Conservation (phyloP, 2,113 vertebrate species). For the Erythrolamprus reginae region DNA sequence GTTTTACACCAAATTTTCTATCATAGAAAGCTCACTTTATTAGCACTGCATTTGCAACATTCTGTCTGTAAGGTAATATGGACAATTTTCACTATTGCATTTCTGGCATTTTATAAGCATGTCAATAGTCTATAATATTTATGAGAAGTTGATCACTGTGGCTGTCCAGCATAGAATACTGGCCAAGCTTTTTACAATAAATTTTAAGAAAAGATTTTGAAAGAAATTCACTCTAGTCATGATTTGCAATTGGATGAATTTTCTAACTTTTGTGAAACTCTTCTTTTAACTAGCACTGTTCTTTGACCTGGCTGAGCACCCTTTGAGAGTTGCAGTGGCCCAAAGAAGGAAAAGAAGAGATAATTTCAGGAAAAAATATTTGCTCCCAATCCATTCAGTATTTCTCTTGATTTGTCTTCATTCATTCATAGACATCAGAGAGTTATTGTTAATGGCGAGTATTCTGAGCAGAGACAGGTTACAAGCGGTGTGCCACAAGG, state of each 20-base stretch:
- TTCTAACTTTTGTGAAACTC: not conserved
- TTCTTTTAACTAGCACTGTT: not conserved
- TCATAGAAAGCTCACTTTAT: not conserved
- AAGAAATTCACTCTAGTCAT: not conserved
- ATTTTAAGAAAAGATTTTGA: not conserved
- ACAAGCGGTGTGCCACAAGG: too few species aligned
- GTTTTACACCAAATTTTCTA: not conserved
- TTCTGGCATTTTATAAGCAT: not conserved
- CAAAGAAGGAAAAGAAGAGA: not conserved
- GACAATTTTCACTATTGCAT: not conserved
- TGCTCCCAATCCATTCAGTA: not conserved
- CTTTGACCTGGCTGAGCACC: not conserved
- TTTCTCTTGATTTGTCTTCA: not conserved
- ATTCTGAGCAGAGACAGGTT: too few species aligned
- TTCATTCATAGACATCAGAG: too few species aligned
- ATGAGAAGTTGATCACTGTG: not conserved
- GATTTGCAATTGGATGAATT: not conserved
- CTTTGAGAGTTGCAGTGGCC: not conserved
- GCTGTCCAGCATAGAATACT: not conserved
- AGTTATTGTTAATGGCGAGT: too few species aligned
- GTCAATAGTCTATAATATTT: not conserved
- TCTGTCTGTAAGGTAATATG: not conserved
- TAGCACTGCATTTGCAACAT: not conserved
- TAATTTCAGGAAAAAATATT: not conserved
- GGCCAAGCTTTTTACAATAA: not conserved